A percentile compares a stretch with the other conserved stretches of the same genome.
Evolutionary conservation across 2,888 invertebrate species (phyloP).

Genomic region (Agonopterix heracliana): DNA sequence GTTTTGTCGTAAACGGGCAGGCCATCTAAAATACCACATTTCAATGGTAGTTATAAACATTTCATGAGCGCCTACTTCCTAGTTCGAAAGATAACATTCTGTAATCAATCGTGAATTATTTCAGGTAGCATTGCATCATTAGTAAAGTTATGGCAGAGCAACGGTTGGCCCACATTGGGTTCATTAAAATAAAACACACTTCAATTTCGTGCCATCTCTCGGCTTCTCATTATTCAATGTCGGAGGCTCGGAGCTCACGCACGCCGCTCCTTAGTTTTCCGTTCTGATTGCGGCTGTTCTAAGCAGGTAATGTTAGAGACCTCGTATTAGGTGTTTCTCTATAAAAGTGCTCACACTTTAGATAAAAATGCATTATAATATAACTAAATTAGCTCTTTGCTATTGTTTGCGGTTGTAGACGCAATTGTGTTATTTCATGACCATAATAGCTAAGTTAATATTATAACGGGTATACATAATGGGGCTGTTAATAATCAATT

Average conservation of each 20-base stretch:
- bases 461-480: no score
- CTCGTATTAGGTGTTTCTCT: no score
- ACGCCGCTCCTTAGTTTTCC: conserved; percentile 42
- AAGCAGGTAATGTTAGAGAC: background rate
- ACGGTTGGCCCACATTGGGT: conserved; percentile 54
- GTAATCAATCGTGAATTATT: conserved; percentile 49
- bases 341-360: no score
- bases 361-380: no score
- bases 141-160: conserved; percentile 19
- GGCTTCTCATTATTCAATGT: conserved; percentile 61
- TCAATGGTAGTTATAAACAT: no score
- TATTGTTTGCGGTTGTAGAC: no score
- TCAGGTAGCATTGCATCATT: conserved; percentile 27
- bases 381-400: no score
- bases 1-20: no score
- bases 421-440: no score
- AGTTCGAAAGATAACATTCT: conserved; percentile 24
- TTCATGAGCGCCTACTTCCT: conserved; percentile 20
- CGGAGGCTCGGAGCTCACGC: conserved; percentile 50
- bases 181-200: conserved; percentile 59
- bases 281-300: conserved; percentile 20
- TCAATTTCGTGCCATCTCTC: conserved; percentile 53
- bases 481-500: no score
- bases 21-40: no score
- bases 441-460: no score